phyloP scores from a whole-genome alignment of 2,797 vertebrate species.

The Falco novaeseelandiae region DNA sequence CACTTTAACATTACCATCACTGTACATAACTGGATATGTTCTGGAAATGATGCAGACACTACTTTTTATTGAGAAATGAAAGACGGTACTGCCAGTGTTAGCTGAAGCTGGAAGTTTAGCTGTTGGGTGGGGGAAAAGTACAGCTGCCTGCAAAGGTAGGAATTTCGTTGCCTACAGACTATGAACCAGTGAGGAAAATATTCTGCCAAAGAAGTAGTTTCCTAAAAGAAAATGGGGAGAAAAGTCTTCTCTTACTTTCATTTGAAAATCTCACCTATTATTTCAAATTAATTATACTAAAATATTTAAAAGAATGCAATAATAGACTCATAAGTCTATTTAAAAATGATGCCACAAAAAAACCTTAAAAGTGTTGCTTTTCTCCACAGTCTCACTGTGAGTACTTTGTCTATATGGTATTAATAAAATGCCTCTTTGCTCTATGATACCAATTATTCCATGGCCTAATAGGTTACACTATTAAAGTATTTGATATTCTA shows the following conservation, averaged over 20 bases:
- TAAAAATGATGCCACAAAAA: not conserved
- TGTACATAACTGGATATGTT: not conserved
- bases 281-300: not conserved
- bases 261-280: not conserved
- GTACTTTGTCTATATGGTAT: not conserved
- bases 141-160: not conserved
- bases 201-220: not conserved
- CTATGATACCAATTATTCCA: not conserved
- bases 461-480: not conserved
- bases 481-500: constrained; percentile 13
- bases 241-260: not conserved
- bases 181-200: not conserved
- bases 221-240: not conserved
- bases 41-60: not conserved
- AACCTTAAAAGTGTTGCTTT: not conserved
- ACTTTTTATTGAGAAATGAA: not conserved
- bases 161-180: not conserved
- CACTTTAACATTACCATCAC: not conserved
- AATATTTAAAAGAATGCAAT: not conserved
- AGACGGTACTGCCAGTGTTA: not conserved
- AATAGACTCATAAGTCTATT: not conserved
- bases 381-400: not conserved
- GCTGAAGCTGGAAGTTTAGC: not conserved
- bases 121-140: not conserved
- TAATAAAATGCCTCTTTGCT: not conserved